Percentiles rank a stretch among this genome's conserved stretches.
phyloP scores from a whole-genome alignment of 2,888 invertebrate genomes.

The Andrena fulva region DNA sequence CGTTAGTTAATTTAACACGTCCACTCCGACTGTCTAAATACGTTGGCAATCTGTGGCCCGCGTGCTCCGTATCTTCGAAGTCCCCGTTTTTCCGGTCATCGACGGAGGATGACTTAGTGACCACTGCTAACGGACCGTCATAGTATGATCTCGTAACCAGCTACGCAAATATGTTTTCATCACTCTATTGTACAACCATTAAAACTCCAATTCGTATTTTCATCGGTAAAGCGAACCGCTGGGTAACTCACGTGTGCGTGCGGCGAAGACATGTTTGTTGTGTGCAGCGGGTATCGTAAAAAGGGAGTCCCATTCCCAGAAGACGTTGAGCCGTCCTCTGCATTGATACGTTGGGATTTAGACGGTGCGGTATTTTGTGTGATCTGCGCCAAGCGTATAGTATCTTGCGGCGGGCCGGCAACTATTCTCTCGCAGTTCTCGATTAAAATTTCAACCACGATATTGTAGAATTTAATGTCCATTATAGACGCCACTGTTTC shows the following conservation, averaged over 20 bases:
- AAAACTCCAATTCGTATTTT: background rate
- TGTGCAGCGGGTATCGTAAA: slow-evolving; percentile 74
- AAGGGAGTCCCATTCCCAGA: slow-evolving; percentile 76
- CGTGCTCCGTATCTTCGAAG: slow-evolving; percentile 78
- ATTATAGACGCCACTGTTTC: slow-evolving; percentile 99
- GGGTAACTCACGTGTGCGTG: slow-evolving; percentile 74
- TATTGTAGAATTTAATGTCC: slow-evolving; percentile 99
- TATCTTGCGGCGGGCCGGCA: slow-evolving; percentile 77
- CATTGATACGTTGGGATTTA: slow-evolving; percentile 66
- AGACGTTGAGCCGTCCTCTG: slow-evolving; percentile 72
- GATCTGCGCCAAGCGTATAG: slow-evolving; percentile 66
- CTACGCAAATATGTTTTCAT: slow-evolving; percentile 56
- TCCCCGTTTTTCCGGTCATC: slow-evolving; percentile 80
- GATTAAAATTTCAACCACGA: slow-evolving; percentile 98
- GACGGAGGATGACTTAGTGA: slow-evolving; percentile 74
- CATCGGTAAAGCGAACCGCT: background rate
- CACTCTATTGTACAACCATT: background rate
- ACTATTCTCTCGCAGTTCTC: slow-evolving; percentile 92
- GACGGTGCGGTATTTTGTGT: slow-evolving; percentile 61
- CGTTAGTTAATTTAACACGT: slow-evolving; percentile 78
- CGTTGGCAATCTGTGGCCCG: slow-evolving; percentile 76
- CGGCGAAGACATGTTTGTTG: slow-evolving; percentile 67
- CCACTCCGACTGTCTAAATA: slow-evolving; percentile 77
- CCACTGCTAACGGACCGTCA: slow-evolving; percentile 76
- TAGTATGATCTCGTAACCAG: slow-evolving; percentile 79